phyloP scores from a whole-genome alignment of 2,888 invertebrate genomes.

The Netelia fuscicornis region DNA sequence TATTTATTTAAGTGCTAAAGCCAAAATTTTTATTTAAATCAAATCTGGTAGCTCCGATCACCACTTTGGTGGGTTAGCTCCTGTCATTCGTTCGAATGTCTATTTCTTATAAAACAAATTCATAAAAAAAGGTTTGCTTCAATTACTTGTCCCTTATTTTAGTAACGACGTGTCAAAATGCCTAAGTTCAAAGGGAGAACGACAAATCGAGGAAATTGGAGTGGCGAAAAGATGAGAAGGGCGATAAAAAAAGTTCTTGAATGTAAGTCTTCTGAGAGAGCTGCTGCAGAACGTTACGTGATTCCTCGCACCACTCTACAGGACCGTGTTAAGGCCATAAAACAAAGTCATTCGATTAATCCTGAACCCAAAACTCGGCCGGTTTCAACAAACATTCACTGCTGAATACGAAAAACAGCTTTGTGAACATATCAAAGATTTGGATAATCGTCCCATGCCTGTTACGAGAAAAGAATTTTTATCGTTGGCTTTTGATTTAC shows the following conservation, averaged over 20 bases:
- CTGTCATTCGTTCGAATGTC: background rate
- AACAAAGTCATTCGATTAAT: conserved; percentile 10
- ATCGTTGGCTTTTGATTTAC: background rate
- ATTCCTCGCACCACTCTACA: conserved; percentile 3
- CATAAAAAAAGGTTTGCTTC: conserved; percentile 1
- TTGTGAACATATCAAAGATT: background rate
- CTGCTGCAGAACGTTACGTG: background rate
- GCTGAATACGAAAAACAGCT: conserved; percentile 9
- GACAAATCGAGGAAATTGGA: background rate
- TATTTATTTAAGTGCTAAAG: conserved; percentile 4
- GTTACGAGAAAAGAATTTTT: background rate
- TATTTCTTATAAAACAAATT: background rate
- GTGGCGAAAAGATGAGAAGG: background rate
- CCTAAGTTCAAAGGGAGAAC: background rate
- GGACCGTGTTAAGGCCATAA: conserved; percentile 5
- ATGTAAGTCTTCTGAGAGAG: background rate
- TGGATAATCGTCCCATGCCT: conserved; percentile 1
- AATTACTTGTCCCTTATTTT: conserved; percentile 5
- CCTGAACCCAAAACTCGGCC: conserved; percentile 12
- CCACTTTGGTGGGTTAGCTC: conserved; percentile 5
- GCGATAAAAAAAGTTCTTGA: background rate
- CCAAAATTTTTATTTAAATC: background rate
- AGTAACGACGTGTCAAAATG: too few species aligned
- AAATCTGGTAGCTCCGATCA: conserved; percentile 17
- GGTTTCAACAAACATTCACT: conserved; percentile 14